phyloP scores from a whole-genome alignment of 2,113 vertebrate species.

The Nothobranchius kuhntae region DNA sequence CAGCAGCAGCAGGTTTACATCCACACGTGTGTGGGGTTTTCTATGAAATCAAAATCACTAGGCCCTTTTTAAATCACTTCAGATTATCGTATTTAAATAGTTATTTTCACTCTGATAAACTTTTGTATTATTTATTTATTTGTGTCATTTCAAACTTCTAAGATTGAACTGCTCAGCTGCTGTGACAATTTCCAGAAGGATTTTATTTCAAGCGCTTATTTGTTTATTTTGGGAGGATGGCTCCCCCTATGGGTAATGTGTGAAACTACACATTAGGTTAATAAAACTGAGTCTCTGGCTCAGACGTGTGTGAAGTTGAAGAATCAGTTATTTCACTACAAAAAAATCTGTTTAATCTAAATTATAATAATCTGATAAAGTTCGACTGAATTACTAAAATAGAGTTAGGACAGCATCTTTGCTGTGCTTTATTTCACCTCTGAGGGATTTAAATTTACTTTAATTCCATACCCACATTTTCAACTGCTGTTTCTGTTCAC shows the following conservation, averaged over 20 bases:
- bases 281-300: slow-evolving; percentile 14
- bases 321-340: not conserved
- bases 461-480: slow-evolving; percentile 55
- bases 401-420: slow-evolving; percentile 56
- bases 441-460: slow-evolving; percentile 59
- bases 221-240: slow-evolving; percentile 43
- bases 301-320: not conserved
- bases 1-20: slow-evolving; percentile 31
- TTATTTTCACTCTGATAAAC: not conserved
- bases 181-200: too few relatives aligned
- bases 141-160: not conserved
- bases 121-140: not conserved
- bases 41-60: slow-evolving; percentile 12
- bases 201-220: slow-evolving; percentile 7
- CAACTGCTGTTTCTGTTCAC: slow-evolving; percentile 38
- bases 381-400: slow-evolving; percentile 37
- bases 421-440: slow-evolving; percentile 1
- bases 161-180: slow-evolving; percentile 4
- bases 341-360: slow-evolving; percentile 51
- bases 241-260: slow-evolving; percentile 60
- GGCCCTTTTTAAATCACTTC: slow-evolving; percentile 23
- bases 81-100: not conserved
- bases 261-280: slow-evolving; percentile 33
- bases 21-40: slow-evolving; percentile 27
- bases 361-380: slow-evolving; percentile 67